phyloP scores from a whole-genome alignment of 2,888 invertebrate genomes.

The Pyralis farinalis region DNA sequence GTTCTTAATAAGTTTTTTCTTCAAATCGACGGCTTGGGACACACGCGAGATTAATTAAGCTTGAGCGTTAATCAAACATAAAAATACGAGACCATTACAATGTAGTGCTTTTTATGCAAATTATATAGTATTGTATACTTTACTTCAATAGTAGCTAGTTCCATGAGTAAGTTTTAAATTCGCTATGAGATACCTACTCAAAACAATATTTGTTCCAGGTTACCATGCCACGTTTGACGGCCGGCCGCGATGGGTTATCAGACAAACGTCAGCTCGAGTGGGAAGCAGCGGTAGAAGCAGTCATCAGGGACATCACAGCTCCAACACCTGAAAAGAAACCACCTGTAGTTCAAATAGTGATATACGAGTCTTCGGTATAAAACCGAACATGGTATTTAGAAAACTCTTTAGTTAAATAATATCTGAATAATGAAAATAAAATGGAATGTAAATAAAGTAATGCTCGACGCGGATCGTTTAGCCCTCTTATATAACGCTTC shows the following conservation, averaged over 20 bases:
- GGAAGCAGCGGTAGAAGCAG: slow-evolving; percentile 90
- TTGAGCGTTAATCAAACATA: too few species aligned
- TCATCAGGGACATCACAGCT: slow-evolving; percentile 86
- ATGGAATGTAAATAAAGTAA: not conserved
- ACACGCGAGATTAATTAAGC: too few species aligned
- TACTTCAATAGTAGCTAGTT: too few species aligned
- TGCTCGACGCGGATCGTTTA: not conserved
- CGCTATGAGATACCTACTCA: not conserved
- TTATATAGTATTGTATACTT: too few species aligned
- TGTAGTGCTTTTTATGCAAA: too few species aligned
- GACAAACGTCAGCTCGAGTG: slow-evolving; percentile 83
- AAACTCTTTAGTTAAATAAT: not conserved
- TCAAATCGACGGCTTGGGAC: too few species aligned
- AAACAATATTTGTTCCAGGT: slow-evolving; percentile 75
- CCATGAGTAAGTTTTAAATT: too few species aligned
- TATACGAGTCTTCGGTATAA: slow-evolving; percentile 93
- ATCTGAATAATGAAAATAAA: not conserved
- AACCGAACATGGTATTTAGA: not conserved
- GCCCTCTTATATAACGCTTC: slow-evolving; percentile 4
- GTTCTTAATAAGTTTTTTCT: too few species aligned
- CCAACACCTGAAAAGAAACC: slow-evolving; percentile 78
- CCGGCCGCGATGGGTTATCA: slow-evolving; percentile 61
- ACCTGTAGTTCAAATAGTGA: slow-evolving; percentile 90
- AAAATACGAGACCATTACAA: too few species aligned
- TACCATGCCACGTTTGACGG: slow-evolving; percentile 85